These are phyloP conservation scores for Ranitomeya imitator DNA, from an alignment of 2,113 vertebrate genomes.

Conservation along the genomic window DNA sequence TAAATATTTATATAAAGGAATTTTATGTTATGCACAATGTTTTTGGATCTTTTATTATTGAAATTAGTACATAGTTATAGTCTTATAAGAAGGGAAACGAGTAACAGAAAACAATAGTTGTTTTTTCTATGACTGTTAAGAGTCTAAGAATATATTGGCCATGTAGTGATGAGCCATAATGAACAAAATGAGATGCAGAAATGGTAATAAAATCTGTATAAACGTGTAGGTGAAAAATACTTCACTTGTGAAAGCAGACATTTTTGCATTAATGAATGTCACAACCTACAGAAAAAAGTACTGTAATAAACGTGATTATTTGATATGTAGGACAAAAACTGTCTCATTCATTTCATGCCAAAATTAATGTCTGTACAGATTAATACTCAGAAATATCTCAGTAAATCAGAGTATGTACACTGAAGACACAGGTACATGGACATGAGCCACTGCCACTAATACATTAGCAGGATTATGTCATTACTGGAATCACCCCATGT, in stretches of 20 bases:
- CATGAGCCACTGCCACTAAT: background rate
- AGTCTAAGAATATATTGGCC: background rate
- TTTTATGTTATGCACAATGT: background rate
- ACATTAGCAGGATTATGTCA: too few species aligned
- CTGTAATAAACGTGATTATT: constrained; percentile 15
- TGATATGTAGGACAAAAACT: background rate
- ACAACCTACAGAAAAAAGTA: constrained; percentile 10
- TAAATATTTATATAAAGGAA: background rate
- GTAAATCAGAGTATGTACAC: background rate
- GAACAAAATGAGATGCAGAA: background rate
- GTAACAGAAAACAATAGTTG: background rate
- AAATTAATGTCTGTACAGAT: background rate
- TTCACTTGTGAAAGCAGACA: background rate
- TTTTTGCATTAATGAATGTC: constrained; percentile 3
- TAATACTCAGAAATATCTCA: background rate
- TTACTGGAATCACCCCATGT: too few species aligned
- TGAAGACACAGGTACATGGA: background rate
- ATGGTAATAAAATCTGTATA: background rate
- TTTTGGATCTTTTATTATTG: background rate
- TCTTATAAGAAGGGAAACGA: background rate
- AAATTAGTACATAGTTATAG: background rate
- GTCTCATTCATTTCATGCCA: background rate
- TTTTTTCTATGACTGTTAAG: background rate
- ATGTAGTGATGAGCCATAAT: background rate
- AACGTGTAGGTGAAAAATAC: background rate